Base-by-base conservation (phyloP, 2,113 vertebrate genomes). In the Pipa parva region DNA sequence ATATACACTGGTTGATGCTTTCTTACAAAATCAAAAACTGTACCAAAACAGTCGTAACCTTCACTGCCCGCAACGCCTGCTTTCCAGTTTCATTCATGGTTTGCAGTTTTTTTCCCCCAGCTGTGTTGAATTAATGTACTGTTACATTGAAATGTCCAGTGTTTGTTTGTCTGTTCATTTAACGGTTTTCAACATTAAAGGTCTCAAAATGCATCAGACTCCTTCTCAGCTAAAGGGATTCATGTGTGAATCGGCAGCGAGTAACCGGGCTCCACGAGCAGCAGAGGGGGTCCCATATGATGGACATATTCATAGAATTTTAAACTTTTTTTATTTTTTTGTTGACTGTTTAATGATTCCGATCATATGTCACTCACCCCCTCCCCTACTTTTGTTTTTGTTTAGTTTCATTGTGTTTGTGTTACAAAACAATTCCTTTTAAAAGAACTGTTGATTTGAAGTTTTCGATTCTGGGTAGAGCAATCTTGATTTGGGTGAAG, bases 1-100 rank as follows among this genome's bases (percentile, higher is more conserved):
- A 80, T 88, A 86, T 88, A 91, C 90, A 90, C 91, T 92, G 90
- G 90, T 88, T 81, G 77, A 88, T 86, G 88, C 89, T 88, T 89
- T 88, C 86, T 87, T 88, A 87, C 54, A 73, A 74, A 64, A 51
- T 63, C 68, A 73, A 78, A 63, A 79, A 78, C 83, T 61, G 78
- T 75, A 83, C 6, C 17, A n/a, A 42, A 15, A n/a, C 85, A 75
- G 57, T 83, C 85, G 81, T 59, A 82, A 60, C 76, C 85, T 92
- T 87, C 88, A 91, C 89, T 85, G 81, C 88, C 83, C 85, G 86
- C 89, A 82, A 88, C 90, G 84, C 85, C 83, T 81, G 86, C 76
- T 76, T 76, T 24, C 33, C 7, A 24, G 28, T 61, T 26, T 33
- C 26, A 29, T 13, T 5, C 18, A 46, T 76, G 74, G 81, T 76